Conservation (phyloP, 1,140 invertebrate genomes). For the Homarus americanus region DNA sequence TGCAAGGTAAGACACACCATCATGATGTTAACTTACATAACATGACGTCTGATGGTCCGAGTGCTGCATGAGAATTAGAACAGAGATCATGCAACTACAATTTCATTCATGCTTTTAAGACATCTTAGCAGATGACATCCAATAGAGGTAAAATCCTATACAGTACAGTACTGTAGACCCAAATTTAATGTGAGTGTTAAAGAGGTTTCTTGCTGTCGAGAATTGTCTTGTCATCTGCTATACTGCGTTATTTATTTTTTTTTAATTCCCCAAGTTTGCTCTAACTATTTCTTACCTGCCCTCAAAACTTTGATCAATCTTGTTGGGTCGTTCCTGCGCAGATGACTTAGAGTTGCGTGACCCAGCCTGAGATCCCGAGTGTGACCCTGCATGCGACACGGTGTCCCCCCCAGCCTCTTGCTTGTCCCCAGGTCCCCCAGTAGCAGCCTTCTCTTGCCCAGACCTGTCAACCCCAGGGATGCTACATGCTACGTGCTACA, state of each 20-base stretch:
- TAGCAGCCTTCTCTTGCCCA: conserved; percentile 57
- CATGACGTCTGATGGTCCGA: conserved; percentile 56
- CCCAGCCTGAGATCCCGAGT: conserved; percentile 39
- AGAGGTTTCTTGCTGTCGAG: neutral
- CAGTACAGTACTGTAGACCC: neutral
- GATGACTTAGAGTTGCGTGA: conserved; percentile 73
- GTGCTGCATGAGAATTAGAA: conserved; percentile 61
- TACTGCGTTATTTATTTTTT: neutral
- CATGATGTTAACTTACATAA: conserved; percentile 52
- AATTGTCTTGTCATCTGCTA: neutral
- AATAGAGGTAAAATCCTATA: neutral
- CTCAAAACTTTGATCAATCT: conserved; percentile 60
- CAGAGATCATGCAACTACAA: conserved; percentile 58
- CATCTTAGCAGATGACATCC: neutral
- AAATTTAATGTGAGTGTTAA: neutral
- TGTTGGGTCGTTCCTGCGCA: conserved; percentile 69
- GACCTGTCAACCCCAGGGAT: conserved; percentile 66
- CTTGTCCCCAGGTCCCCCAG: conserved; percentile 49
- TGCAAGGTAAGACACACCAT: no score
- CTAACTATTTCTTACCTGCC: conserved; percentile 58
- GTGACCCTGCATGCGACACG: conserved; percentile 64
- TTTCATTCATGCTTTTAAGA: conserved; percentile 28
- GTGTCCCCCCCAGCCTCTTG: conserved; percentile 55
- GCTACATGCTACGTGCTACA: conserved; percentile 68
- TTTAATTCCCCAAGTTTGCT: conserved; percentile 4